phyloP scores from a whole-genome alignment of 2,113 vertebrate genomes.

The Calidris pugnax region DNA sequence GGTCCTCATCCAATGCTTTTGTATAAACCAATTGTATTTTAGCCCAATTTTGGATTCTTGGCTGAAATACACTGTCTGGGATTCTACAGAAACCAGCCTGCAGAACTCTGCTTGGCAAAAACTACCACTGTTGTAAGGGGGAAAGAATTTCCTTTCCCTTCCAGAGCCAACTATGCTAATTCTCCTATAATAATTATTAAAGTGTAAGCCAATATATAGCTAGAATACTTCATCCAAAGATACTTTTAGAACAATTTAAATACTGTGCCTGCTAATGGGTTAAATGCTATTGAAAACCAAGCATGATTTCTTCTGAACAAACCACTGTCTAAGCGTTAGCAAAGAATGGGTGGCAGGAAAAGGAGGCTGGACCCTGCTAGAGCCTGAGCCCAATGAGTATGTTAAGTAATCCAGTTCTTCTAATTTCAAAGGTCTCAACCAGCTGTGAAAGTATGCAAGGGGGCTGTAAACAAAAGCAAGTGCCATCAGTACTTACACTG shows the following conservation, averaged over 20 bases:
- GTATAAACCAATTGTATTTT: neutral
- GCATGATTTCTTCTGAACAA: neutral
- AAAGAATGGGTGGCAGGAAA: neutral
- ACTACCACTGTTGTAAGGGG: neutral
- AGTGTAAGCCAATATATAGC: neutral
- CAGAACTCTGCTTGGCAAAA: conserved; percentile 37
- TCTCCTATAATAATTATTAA: neutral
- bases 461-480: neutral
- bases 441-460: neutral
- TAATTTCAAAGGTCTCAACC: neutral
- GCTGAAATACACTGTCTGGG: conserved; percentile 2
- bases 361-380: neutral
- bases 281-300: neutral
- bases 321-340: neutral
- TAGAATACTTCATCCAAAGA: neutral
- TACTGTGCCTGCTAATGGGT: neutral
- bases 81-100: neutral
- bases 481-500: neutral
- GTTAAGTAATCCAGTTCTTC: neutral
- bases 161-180: neutral
- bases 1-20: neutral
- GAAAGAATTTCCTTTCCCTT: conserved; percentile 51
- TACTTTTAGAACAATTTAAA: neutral
- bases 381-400: neutral
- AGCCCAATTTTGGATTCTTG: neutral